Conservation (phyloP, 2,113 vertebrate species). For the Pollachius pollachius region DNA sequence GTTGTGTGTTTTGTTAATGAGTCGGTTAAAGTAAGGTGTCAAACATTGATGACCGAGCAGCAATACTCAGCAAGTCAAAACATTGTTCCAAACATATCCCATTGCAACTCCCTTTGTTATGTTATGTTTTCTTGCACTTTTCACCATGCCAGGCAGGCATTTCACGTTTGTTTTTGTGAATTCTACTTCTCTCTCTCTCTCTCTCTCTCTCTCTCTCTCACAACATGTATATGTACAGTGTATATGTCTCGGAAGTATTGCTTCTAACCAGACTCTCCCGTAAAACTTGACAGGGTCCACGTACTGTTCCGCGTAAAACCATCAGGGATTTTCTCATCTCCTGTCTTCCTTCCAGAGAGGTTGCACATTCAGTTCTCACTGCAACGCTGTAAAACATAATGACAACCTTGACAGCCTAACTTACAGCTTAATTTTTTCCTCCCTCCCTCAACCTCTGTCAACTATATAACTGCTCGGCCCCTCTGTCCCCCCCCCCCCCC, state of each 20-base stretch:
- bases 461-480: constrained; percentile 6
- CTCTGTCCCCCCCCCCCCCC: constrained; percentile 18
- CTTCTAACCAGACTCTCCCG: background rate
- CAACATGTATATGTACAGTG: background rate
- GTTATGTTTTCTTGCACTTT: too few species aligned
- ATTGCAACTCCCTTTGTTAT: too few species aligned
- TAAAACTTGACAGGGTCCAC: background rate
- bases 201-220: constrained; percentile 17
- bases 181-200: constrained; percentile 2
- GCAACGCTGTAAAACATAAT: constrained; percentile 56
- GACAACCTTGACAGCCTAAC: constrained; percentile 37
- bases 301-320: too few species aligned
- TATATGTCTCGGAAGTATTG: background rate
- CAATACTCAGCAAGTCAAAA: too few species aligned
- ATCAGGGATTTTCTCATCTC: background rate
- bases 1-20: constrained; percentile 4
- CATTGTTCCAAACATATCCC: too few species aligned
- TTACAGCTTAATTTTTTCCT: constrained; percentile 22
- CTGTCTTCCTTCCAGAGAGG: constrained; percentile 3
- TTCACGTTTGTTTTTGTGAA: too few species aligned
- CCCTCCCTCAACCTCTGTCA: background rate
- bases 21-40: background rate
- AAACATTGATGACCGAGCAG: too few species aligned
- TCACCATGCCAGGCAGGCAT: too few species aligned
- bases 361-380: constrained; percentile 25